Evolutionary conservation across 2,113 vertebrate species (phyloP), one percentile per base, ranked within the genome.

Genomic region (Picathartes gymnocephalus): DNA sequence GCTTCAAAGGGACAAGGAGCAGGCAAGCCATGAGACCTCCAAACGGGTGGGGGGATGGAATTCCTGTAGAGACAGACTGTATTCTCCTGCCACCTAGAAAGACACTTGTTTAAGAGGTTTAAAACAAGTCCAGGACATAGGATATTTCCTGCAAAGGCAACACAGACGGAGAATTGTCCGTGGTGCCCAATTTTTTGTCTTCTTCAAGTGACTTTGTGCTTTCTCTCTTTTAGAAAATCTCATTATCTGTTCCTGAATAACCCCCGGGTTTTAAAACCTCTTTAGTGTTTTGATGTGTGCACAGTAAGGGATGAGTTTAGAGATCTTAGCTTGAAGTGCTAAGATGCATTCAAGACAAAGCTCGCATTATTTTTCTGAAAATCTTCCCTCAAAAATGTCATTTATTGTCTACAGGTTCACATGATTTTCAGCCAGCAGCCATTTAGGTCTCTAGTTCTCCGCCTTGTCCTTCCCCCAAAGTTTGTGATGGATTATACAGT

Each of bases 21-120:
- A 78, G 39, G 16, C 23, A 27, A 0, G 0, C 28, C 8, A 4
- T 7, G 35, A 79, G 42, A 44, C 16, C 4, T 85, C 51, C 40
- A 30, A 33, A 74, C 13, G 13, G 7, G 1, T 47, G 9, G 33
- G 70, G 60, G 11, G 40, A 64, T 1, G 6, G 33, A 81, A 90
- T 54, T 85, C 35, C 48, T 65, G 15, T 33, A 57, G 44, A 40
- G 7, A 37, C 12, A 44, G 42, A 24, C 10, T 77, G 17, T 60
- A 9, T 22, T 82, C 31, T 70, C 40, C 65, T 82, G 24, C 60
- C 48, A 15, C 31, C 47, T 61, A 57, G 56, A 66, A 66, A 53
- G 15, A 79, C 13, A 17, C 30, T 19, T 23, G 9, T 45, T 81
- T 47, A 33, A 15, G 13, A 61, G 11, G 35, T 70, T 61, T 53